Base-by-base conservation (phyloP, 37 sponge, comb jelly and placozoan genomes). In the Chondrilla cf. caribensis region DNA sequence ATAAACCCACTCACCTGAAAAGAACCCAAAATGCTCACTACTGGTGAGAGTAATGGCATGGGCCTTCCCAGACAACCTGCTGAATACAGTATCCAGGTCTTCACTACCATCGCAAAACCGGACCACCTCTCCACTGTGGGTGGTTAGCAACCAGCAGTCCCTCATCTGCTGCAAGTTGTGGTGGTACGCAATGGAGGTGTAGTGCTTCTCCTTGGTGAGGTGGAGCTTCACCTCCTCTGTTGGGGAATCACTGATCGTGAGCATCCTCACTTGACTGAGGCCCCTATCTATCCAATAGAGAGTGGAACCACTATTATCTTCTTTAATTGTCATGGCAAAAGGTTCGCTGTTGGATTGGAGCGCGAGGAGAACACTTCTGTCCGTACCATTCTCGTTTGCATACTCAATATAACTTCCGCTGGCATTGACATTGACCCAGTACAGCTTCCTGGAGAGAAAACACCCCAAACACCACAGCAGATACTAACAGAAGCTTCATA, bases 251-350 rank as follows among this genome's bases (percentile, higher is more conserved):
- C 35, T 67, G 17, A 7, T 17, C 28, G 35, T 29, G 2, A 33
- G 32, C 31, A 33, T 33, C 32, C 32, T 33, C n/a, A 67, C 35
- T 29, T 67, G 35, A 18, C 3, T 67, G 17, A 67, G 35, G 29
- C 68, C 68, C 33, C 17, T 0, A 29, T 67, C 68, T 33, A 67
- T 33, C 68, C 68, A 67, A 4, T 31, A 67, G 32, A 67, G 68
- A 29, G 2, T 29, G 68, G 32, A 8, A 9, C 35, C 29, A 26
- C 4, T 14, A 14, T 11, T 26, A 33, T 28, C 35, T 29, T 67
- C 68, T 1, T 67, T 26, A 4, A 67, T 67, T 29, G 68, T 33
- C 68, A 67, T 67, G 68, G 68, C 68, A 67, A 67, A 28, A 7
- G 68, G 68, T 33, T 4, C 1, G 33, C 68, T 67, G 1, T 33